Evolutionary conservation across 2,888 invertebrate genomes (phyloP).

Genomic region (Oscheius sp.): DNA sequence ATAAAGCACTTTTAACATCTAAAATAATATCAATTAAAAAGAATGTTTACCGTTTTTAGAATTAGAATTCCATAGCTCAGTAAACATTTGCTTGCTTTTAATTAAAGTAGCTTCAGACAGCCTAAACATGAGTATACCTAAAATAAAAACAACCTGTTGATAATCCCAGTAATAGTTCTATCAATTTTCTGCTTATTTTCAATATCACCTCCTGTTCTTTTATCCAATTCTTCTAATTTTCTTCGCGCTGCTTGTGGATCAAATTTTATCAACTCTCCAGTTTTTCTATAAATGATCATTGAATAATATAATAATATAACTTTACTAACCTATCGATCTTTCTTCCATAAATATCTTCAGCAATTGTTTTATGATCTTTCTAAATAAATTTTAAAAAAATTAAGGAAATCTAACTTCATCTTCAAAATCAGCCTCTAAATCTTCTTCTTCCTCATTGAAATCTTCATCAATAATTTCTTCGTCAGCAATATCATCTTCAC

Average conservation of each 20-base stretch:
- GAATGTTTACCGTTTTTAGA: conserved; percentile 50
- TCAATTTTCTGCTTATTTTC: conserved; percentile 36
- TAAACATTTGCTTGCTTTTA: conserved; percentile 46
- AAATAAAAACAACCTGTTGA: conserved; percentile 36
- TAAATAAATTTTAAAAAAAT: background rate
- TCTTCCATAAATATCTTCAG: conserved; percentile 55
- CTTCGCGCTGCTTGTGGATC: conserved; percentile 47
- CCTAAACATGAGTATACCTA: conserved; percentile 23
- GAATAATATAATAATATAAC: background rate
- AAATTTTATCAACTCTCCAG: conserved; percentile 51
- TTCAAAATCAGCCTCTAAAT: conserved; percentile 33
- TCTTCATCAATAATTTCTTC: conserved; percentile 41
- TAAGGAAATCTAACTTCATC: background rate
- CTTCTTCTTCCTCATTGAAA: conserved; percentile 32
- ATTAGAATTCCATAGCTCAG: conserved; percentile 43
- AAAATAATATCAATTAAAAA: conserved; percentile 23
- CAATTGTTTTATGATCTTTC: conserved; percentile 31
- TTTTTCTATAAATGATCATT: conserved; percentile 25
- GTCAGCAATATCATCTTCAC: conserved; percentile 27
- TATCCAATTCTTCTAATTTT: conserved; percentile 52
- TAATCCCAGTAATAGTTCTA: conserved; percentile 42
- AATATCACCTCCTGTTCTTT: background rate
- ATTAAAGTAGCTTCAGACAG: conserved; percentile 52
- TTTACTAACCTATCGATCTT: conserved; percentile 40
- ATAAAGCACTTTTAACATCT: conserved; percentile 50